Base-by-base conservation (phyloP, 2,888 invertebrate genomes). In the Coelopa pilipes region DNA sequence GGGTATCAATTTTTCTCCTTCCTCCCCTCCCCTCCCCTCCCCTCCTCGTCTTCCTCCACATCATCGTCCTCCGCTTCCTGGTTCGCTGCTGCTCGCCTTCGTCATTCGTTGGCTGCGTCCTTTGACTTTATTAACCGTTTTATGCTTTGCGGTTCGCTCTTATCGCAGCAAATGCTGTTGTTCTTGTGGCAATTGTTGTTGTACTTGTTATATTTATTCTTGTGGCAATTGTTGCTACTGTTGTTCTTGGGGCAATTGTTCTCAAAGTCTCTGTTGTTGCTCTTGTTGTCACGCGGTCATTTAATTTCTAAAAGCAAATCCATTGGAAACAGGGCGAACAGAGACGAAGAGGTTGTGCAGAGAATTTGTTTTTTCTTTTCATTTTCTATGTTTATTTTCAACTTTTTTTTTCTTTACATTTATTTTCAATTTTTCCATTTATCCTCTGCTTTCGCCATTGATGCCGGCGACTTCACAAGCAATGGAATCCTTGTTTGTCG, bases 401-500 rank as follows among this genome's bases (percentile, higher is more conserved):
- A n/a, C n/a, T 34, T 34, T 7, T 34, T 34, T 34, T 34, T 34
- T 4, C 34, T 34, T 34, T 34, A 34, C 7, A 34, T 34, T 34
- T 34, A 4, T 34, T 34, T 34, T 34, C 7, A 2, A 34, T 4
- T 34, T 34, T 34, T 34, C 4, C 7, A 34, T 34, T 34, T 34
- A 7, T 34, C 7, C 7, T 34, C 34, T 34, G 34, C 34, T 34
- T 34, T 34, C 7, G 34, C 34, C 34, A 34, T 34, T 34, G 34
- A 4, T 34, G 34, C 34, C 34, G 2, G 34, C 34, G 34, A 34
- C 19, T 60, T 60, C 24, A 60, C 60, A 60, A 15, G 62, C 62
- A 62, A 62, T 62, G 45, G 34, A 62, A 62, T 62, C 62, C 45
- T 62, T 62, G 21, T 62, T 62, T 62, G 34, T 34, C 21, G 24